Conservation (phyloP, 2,113 vertebrate genomes). For the Mastomys natalensis region DNA sequence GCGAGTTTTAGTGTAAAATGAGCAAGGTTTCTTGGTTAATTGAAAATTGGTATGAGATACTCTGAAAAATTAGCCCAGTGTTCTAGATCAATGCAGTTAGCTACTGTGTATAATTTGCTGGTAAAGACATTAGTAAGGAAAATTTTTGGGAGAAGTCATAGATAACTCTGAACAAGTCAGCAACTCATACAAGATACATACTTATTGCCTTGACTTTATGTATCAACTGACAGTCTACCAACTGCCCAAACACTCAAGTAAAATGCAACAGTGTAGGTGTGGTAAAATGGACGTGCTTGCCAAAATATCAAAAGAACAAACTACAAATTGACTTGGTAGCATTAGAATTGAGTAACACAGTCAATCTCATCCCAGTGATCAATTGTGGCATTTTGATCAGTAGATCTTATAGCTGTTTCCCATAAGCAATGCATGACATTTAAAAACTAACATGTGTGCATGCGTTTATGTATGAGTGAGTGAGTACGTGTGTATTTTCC, state of each 20-base stretch:
- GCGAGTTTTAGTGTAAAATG: background rate
- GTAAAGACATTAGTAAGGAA: background rate
- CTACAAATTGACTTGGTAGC: slow-evolving; percentile 45
- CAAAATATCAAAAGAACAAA: slow-evolving; percentile 1
- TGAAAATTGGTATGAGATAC: background rate
- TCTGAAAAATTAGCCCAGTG: background rate
- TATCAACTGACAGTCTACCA: background rate
- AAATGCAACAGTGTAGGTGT: background rate
- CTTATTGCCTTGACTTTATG: background rate
- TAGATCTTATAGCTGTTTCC: background rate
- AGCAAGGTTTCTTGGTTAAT: background rate
- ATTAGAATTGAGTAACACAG: slow-evolving; percentile 14
- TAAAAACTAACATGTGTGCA: background rate
- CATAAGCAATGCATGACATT: background rate
- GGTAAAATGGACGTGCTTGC: background rate
- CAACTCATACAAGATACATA: background rate
- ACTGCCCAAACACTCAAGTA: background rate
- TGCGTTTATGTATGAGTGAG: background rate
- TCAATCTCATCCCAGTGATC: background rate
- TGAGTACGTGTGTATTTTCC: background rate
- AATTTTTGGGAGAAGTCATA: background rate
- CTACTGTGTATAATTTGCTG: background rate
- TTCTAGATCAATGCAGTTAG: background rate
- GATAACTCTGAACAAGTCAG: slow-evolving; percentile 12
- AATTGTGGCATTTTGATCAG: slow-evolving; percentile 44